Evolutionary conservation across 2,888 invertebrate genomes (phyloP).

Genomic region (Taenaris catops): DNA sequence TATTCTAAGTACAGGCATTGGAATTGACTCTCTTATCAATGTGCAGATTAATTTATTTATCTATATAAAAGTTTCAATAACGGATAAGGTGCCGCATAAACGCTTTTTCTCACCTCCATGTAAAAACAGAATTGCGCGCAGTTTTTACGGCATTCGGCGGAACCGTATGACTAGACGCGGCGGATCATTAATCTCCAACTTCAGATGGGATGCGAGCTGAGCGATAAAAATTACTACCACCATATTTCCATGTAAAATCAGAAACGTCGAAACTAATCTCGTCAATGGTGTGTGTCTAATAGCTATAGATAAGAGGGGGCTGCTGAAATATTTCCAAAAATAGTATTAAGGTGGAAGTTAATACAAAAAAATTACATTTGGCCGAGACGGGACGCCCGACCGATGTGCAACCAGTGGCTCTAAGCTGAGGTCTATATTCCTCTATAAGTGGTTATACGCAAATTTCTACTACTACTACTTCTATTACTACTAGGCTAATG

Average conservation of each 20-base stretch:
- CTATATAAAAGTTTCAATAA: too few relatives aligned
- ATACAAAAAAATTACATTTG: too few relatives aligned
- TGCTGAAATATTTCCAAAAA: neutral
- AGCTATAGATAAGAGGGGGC: slow-evolving; percentile 11
- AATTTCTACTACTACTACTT: too few relatives aligned
- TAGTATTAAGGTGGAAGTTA: neutral
- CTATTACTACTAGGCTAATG: too few relatives aligned
- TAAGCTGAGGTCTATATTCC: too few relatives aligned
- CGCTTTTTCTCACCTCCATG: slow-evolving; percentile 29
- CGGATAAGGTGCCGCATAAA: slow-evolving; percentile 15
- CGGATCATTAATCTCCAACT: slow-evolving; percentile 73
- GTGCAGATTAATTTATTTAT: too few relatives aligned
- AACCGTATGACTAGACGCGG: slow-evolving; percentile 77
- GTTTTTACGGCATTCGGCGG: slow-evolving; percentile 76
- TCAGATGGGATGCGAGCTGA: slow-evolving; percentile 51
- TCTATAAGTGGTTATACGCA: too few relatives aligned
- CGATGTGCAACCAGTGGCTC: too few relatives aligned
- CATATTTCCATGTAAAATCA: slow-evolving; percentile 19
- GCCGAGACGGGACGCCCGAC: too few relatives aligned
- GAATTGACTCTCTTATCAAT: too few relatives aligned
- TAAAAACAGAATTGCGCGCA: slow-evolving; percentile 69
- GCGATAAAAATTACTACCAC: slow-evolving; percentile 65
- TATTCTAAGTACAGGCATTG: too few relatives aligned
- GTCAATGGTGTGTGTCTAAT: slow-evolving; percentile 21
- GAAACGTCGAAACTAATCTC: slow-evolving; percentile 19